phyloP scores from a whole-genome alignment of 2,797 vertebrate species.

The Nyctibius grandis region DNA sequence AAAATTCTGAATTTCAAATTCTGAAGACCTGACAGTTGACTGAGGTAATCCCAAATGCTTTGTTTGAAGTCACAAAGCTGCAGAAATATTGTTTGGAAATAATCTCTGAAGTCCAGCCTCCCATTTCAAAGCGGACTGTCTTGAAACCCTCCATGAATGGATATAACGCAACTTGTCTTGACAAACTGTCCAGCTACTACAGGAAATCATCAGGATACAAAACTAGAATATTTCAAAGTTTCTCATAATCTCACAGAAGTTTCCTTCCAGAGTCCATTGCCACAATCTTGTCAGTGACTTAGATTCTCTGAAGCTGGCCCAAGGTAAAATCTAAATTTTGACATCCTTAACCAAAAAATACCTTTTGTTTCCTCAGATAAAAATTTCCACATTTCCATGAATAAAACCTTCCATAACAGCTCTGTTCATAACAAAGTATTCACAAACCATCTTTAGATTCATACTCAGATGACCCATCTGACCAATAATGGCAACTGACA shows the following conservation, averaged over 20 bases:
- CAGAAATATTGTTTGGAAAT: not conserved
- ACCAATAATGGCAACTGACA: not conserved
- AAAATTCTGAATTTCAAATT: not conserved
- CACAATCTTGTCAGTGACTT: not conserved
- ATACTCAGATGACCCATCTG: not conserved
- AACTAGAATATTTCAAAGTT: not conserved
- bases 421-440: not conserved
- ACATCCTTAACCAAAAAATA: fast-evolving
- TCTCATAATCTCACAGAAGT: not conserved
- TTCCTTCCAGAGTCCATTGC: not conserved
- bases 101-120: not conserved
- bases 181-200: not conserved
- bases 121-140: not conserved
- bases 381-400: not conserved
- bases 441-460: not conserved
- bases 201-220: not conserved
- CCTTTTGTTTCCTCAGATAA: not conserved
- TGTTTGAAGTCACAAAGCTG: not conserved
- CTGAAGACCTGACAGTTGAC: not conserved
- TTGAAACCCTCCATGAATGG: fast-evolving
- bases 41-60: not conserved
- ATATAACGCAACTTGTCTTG: not conserved
- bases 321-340: not conserved
- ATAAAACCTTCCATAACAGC: not conserved
- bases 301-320: not conserved